Base-by-base conservation (phyloP, 92 coral and sea anemone species). In the Bergia sp. region DNA sequence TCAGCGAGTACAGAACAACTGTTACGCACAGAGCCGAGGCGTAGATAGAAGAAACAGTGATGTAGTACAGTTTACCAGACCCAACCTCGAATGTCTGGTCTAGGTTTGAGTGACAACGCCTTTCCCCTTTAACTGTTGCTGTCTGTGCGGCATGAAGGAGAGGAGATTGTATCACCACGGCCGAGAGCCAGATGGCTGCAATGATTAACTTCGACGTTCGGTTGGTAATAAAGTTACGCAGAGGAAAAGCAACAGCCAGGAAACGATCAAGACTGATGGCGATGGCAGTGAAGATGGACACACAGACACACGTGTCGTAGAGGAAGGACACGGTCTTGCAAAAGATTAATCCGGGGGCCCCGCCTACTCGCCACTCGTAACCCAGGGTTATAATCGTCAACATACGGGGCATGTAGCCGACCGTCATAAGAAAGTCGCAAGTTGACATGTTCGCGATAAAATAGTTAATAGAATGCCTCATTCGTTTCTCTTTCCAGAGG, bases 391-490 rank as follows among this genome's bases (percentile, higher is more conserved):
- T 13, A 39, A 83, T 71, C 21, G 78, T 67, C 23, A 83, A 23
- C 78, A 83, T 83, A 23, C 87, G 78, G 11, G 87, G 87, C 87
- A 83, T 83, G 42, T 83, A 83, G 2, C 87, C 87, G 11, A 83
- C 66, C 4, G 87, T 83, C 78, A 83, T 44, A 1, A 83, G 87
- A 15, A 83, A n/a, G 53, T 83, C 87, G 42, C 77, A 43, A 0
- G 77, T 16, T 21, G 87, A 83, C 87, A 83, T 83, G 78, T 45
- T 83, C 4, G 77, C 87, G 44, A 83, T 83, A 39, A 83, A 83
- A 45, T 67, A 83, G 61, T 83, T 83, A 23, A 83, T 83, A 13
- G 87, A 83, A 47, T 83, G 87, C 21, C 87, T 23, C 87, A 83
- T 83, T 29, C 87, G 78, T 45, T 49, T 83, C 74, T 83, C 87